A percentile compares a stretch with the other conserved stretches of the same genome.
These are phyloP conservation scores for Cheilosia pagana DNA, from an alignment of 2,888 invertebrate genomes.

Conservation along the genomic window DNA sequence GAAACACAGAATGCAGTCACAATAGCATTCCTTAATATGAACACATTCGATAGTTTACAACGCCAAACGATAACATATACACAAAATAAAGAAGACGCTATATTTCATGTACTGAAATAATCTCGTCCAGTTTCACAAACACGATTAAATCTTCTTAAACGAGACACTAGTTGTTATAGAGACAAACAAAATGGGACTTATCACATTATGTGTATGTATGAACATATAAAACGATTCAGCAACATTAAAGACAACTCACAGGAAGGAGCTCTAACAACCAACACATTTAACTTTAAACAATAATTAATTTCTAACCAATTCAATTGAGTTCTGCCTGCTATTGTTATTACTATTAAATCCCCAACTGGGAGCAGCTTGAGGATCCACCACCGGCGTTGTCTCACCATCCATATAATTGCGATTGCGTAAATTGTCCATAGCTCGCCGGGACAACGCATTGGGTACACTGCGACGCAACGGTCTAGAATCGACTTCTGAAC, in stretches of 20 bases:
- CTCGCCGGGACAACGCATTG: constrained; percentile 76
- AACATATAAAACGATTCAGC: constrained; percentile 30
- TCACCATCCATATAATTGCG: constrained; percentile 65
- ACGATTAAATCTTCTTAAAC: too few species aligned
- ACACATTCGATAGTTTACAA: too few species aligned
- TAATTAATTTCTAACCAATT: constrained; percentile 51
- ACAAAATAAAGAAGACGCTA: too few species aligned
- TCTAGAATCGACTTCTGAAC: constrained; percentile 33
- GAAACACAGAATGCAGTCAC: too few species aligned
- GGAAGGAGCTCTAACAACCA: constrained; percentile 6
- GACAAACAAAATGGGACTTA: constrained; percentile 16
- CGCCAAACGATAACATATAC: too few species aligned
- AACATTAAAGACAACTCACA: constrained; percentile 55
- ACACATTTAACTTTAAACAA: constrained; percentile 17
- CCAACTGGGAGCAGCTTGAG: constrained; percentile 31
- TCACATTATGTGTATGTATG: constrained; percentile 25
- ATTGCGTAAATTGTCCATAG: constrained; percentile 76
- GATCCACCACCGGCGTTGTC: constrained; percentile 14
- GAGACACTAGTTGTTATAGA: neutral
- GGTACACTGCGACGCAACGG: constrained; percentile 63
- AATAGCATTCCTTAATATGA: too few species aligned
- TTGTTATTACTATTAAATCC: constrained; percentile 40
- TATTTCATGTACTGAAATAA: too few species aligned
- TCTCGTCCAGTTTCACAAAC: too few species aligned
- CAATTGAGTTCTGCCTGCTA: constrained; percentile 38